Evolutionary conservation across 2,113 vertebrate species (phyloP), one percentile per base, ranked within the genome.

Genomic region (Panurus biarmicus): DNA sequence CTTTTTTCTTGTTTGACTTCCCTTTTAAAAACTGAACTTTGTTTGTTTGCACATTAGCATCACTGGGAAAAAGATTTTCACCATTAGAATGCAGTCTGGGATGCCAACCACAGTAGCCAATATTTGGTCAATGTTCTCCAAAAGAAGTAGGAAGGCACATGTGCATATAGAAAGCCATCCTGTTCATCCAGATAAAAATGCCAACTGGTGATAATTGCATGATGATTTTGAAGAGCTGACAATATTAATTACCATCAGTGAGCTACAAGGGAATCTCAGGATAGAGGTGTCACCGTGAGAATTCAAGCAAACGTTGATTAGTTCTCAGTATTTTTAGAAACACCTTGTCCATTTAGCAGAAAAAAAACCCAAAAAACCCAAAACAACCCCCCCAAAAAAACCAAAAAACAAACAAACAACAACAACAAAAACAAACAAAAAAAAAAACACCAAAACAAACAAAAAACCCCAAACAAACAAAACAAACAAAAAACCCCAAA

Each of bases 121-220:
- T 94, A 93, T 93, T 96, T 95, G 48, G 29, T 48, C 48, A 44
- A 44, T 15, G 57, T 80, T 92, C 82, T 85, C 57, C 73, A 89
- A 88, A 82, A 78, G 48, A 85, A 75, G 62, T 51, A 57, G 42
- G 42, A 77, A 89, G 28, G 28, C 24, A 60, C 51, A 48, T 20
- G 29, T 6, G 25, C 18, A 65, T 60, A 69, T 7, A 84, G 65
- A 93, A 87, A 67, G 21, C 21, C 76, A 60, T 36, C 69, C 79
- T 91, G 17, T 40, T 92, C 79, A 71, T 48, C 13, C 35, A 38
- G 84, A 82, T 53, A 85, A 75, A 93, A 92, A 58, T 18, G 53
- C 50, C 57, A 86, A 56, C 64, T 65, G 36, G 60, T 93, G 65
- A 71, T 83, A 89, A 70, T 4, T 83, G 33, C n/a, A 69, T 17